Evolutionary conservation across 2,888 invertebrate species (phyloP).

Genomic region (Marasmarcha lunaedactyla): DNA sequence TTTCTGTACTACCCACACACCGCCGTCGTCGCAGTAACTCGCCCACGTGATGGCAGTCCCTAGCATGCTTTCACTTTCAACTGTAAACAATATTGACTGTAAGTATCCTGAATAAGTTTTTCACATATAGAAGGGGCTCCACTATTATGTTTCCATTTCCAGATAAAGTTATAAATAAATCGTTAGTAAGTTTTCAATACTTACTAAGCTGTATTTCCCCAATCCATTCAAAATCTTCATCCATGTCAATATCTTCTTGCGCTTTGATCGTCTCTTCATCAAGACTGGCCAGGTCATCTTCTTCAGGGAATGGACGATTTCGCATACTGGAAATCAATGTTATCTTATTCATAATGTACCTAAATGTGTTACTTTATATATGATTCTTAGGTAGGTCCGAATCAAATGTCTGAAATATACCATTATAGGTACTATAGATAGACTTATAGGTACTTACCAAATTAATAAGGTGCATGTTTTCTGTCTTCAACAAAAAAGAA

Average conservation of each 20-base stretch:
- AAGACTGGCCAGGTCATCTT: slow-evolving; percentile 58
- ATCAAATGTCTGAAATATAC: background rate
- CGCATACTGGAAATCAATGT: slow-evolving; percentile 36
- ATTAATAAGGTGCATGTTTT: background rate
- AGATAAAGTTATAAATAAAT: too few species aligned
- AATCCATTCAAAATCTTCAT: slow-evolving; percentile 45
- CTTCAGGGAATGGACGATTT: slow-evolving; percentile 47
- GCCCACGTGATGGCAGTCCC: slow-evolving; percentile 56
- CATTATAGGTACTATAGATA: background rate
- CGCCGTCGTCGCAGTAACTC: slow-evolving; percentile 43
- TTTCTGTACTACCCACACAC: slow-evolving; percentile 49
- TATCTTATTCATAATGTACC: background rate
- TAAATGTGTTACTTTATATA: background rate
- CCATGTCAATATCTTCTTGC: slow-evolving; percentile 61
- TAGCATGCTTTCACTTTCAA: slow-evolving; percentile 45
- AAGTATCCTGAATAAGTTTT: too few species aligned
- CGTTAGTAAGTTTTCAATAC: too few species aligned
- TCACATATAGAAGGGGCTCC: too few species aligned
- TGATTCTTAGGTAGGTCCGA: too few species aligned
- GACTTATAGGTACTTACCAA: background rate
- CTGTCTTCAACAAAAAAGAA: background rate
- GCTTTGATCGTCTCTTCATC: slow-evolving; percentile 71
- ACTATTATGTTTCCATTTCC: background rate
- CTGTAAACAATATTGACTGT: slow-evolving; percentile 27
- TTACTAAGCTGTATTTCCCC: slow-evolving; percentile 75